phyloP scores from a whole-genome alignment of 2,888 invertebrate genomes.

The Apoda limacodes region DNA sequence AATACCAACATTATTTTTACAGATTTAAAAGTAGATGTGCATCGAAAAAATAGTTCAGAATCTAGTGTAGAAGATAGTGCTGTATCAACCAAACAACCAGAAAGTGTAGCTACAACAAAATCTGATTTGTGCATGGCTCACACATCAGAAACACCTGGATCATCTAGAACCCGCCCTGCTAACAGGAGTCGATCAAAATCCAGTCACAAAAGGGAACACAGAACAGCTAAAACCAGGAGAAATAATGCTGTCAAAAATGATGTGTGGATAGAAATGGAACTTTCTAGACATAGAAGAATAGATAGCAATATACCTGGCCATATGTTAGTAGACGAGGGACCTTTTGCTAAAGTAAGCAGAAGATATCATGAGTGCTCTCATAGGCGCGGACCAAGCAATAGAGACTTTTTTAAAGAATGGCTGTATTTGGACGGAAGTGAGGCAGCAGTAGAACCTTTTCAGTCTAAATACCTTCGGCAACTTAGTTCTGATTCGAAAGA shows the following conservation, averaged over 20 bases:
- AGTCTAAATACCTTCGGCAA: conserved; percentile 65
- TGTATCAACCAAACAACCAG: conserved; percentile 52
- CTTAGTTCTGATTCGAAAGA: conserved; percentile 66
- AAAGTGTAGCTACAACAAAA: conserved; percentile 42
- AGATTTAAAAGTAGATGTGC: conserved; percentile 94
- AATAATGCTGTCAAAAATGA: conserved; percentile 45
- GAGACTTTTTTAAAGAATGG: conserved; percentile 62
- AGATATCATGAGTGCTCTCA: conserved; percentile 54
- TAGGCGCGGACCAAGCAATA: conserved; percentile 41
- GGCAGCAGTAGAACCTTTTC: conserved; percentile 55
- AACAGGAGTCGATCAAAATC: conserved; percentile 40
- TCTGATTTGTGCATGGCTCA: conserved; percentile 50
- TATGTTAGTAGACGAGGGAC: conserved; percentile 54
- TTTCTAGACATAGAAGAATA: conserved; percentile 34
- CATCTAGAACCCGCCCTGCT: conserved; percentile 42
- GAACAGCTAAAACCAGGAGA: conserved; percentile 38
- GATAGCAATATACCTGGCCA: conserved; percentile 46
- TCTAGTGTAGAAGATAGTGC: conserved; percentile 81
- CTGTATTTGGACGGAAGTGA: conserved; percentile 52
- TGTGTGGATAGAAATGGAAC: conserved; percentile 48
- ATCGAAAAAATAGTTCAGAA: conserved; percentile 91
- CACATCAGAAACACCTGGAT: conserved; percentile 34
- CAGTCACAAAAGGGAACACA: conserved; percentile 41
- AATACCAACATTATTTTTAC: no score
- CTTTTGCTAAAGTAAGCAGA: conserved; percentile 55